Evolutionary conservation across 2,888 invertebrate genomes (phyloP), one percentile per base, ranked within the genome.

Genomic region (Troilus luridus): DNA sequence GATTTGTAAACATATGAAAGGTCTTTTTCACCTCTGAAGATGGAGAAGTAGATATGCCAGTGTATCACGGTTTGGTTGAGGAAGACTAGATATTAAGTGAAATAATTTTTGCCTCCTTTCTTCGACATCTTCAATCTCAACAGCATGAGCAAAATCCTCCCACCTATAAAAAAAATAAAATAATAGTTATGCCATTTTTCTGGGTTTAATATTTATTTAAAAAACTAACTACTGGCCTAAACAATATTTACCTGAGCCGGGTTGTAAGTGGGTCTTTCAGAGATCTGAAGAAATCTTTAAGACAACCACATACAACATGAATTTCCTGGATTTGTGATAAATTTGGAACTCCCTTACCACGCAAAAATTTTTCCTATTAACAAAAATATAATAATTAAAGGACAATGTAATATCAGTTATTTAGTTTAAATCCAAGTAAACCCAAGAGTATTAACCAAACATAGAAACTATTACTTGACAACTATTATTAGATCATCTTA

Each of bases 61-160:
- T 0, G 99, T 98, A 94, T 99, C 99, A 24, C 98, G 95, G 94
- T 99, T 99, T 0, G 99, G 97, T 93, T 96, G 97, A 17, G 99
- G 99, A 93, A 99, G 95, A 93, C 97, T 96, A 54, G 96, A 96
- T 93, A 99, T 96, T 0, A 97, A 97, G 93, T 97, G 96, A 93
- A 96, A 96, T 3, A 97, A 94, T 72, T 96, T 95, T 0, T 96
- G 96, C 2, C 95, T 95, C 59, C 96, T 95, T 93, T 97, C 96
- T 91, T 94, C 94, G 0, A 94, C 94, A 93, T 96, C 96, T 0
- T 93, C 92, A 14, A 95, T 94, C 10, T 95, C 94, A 0, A 97
- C 96, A 0, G 97, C 97, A 11, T 95, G 94, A 92, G 97, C 96
- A 94, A 98, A 98, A 94, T 97, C 97, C 21, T 94, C 93, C 95